These are phyloP conservation scores for Anastrepha obliqua DNA, from an alignment of 1,140 invertebrate genomes.

Conservation along the genomic window DNA sequence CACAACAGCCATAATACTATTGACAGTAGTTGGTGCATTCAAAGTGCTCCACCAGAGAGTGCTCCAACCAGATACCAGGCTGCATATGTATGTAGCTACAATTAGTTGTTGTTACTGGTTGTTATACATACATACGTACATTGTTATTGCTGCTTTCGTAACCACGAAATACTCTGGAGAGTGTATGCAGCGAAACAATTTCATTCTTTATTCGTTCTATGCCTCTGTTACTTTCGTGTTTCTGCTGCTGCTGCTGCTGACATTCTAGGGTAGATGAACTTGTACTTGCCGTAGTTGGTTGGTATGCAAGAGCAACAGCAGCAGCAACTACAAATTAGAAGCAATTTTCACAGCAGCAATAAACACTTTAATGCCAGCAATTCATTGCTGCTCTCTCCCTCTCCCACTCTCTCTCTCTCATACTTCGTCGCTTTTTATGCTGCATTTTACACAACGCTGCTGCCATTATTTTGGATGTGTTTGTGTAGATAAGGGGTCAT, in stretches of 20 bases:
- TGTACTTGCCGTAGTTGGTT: background rate
- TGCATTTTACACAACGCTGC: slow-evolving; percentile 10
- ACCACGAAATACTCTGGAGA: background rate
- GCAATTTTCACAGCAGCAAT: slow-evolving; percentile 12
- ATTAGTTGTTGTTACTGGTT: background rate
- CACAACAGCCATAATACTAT: too few relatives aligned
- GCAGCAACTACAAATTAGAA: background rate
- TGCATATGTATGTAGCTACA: too few relatives aligned
- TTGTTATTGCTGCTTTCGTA: background rate
- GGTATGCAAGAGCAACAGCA: background rate
- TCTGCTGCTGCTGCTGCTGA: background rate
- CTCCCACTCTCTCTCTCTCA: background rate
- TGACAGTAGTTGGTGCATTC: too few relatives aligned
- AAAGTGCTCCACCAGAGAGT: too few relatives aligned
- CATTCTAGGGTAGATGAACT: slow-evolving; percentile 45
- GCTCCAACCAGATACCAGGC: too few relatives aligned
- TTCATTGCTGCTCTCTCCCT: slow-evolving; percentile 2
- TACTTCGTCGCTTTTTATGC: background rate
- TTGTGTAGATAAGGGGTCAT: background rate
- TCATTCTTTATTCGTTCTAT: background rate
- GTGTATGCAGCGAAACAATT: background rate
- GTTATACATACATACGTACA: background rate
- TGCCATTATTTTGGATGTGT: background rate
- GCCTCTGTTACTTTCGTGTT: background rate
- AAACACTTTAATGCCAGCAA: background rate